Percentiles rank a stretch among this genome's conserved stretches.
These are phyloP conservation scores for Cremastinae sp. DNA, from an alignment of 2,888 invertebrate species.

Conservation along the genomic window DNA sequence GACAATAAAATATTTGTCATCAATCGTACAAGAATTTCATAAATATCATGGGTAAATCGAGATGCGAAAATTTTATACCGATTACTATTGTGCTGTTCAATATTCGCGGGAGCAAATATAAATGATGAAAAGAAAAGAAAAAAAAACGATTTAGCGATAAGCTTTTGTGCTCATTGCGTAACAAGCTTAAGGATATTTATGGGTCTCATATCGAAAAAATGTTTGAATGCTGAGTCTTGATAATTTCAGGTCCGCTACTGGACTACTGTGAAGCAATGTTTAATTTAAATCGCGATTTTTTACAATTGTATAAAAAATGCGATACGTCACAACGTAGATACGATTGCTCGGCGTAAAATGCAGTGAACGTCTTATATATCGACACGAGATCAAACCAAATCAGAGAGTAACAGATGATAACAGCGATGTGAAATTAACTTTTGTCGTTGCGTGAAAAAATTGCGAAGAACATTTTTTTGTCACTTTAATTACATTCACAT, in stretches of 20 bases:
- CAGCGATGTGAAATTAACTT: not conserved
- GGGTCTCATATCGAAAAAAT: constrained; percentile 15
- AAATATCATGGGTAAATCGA: constrained; percentile 1
- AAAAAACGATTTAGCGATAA: constrained; percentile 29
- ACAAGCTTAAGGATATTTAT: constrained; percentile 6
- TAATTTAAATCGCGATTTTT: constrained; percentile 16
- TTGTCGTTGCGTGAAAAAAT: constrained; percentile 3
- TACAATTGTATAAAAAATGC: constrained; percentile 9
- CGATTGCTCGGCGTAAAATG: constrained; percentile 1
- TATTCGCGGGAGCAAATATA: constrained; percentile 58
- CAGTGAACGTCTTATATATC: not conserved
- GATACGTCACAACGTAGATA: constrained; percentile 3
- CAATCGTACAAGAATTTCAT: constrained; percentile 1
- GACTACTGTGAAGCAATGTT: constrained; percentile 27
- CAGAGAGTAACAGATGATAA: not conserved
- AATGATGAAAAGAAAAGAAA: not conserved
- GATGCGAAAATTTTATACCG: not conserved
- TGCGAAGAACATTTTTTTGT: not conserved
- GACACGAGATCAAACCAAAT: not conserved
- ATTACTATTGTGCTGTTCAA: constrained; percentile 3
- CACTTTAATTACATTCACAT: not conserved
- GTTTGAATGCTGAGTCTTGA: constrained; percentile 24
- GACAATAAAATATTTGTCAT: constrained; percentile 29
- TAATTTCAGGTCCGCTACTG: constrained; percentile 25
- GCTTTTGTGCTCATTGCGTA: constrained; percentile 31